Evolutionary conservation across 2,113 vertebrate species (phyloP).

Genomic region (Zosterops pallidus): DNA sequence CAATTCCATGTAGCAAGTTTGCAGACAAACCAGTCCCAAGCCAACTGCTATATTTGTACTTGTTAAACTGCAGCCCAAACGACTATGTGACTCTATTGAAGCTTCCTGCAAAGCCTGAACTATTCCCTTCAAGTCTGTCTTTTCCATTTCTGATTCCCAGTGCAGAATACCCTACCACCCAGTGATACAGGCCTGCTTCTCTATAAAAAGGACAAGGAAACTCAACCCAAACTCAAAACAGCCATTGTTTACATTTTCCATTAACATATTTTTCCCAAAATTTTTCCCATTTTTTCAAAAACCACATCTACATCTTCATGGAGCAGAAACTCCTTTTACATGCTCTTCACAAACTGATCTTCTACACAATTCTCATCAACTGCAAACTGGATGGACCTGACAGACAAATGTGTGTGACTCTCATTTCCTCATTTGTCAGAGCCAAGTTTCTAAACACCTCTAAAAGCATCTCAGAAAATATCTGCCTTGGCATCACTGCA

Average conservation of each 20-base stretch:
- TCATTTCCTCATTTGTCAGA: not conserved
- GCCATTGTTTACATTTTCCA: not conserved
- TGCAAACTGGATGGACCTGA: not conserved
- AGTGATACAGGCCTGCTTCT: not conserved
- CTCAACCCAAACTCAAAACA: not conserved
- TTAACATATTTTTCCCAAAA: not conserved
- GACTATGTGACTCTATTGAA: not conserved
- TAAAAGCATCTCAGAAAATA: constrained; percentile 6
- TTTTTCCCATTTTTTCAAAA: not conserved
- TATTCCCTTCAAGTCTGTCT: not conserved
- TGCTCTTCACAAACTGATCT: not conserved
- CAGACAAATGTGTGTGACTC: not conserved
- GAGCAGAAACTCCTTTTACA: not conserved
- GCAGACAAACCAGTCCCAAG: not conserved
- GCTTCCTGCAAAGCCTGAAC: not conserved
- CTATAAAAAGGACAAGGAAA: not conserved
- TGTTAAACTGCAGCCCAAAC: not conserved
- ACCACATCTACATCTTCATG: not conserved
- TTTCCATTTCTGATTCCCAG: not conserved
- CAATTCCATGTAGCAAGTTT: fast-evolving
- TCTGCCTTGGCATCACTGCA: not conserved
- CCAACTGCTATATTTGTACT: not conserved
- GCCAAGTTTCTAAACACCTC: not conserved
- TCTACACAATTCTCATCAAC: not conserved
- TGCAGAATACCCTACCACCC: not conserved